These are phyloP conservation scores for Leucoptera coffeella DNA, from an alignment of 2,888 invertebrate species.

Conservation along the genomic window DNA sequence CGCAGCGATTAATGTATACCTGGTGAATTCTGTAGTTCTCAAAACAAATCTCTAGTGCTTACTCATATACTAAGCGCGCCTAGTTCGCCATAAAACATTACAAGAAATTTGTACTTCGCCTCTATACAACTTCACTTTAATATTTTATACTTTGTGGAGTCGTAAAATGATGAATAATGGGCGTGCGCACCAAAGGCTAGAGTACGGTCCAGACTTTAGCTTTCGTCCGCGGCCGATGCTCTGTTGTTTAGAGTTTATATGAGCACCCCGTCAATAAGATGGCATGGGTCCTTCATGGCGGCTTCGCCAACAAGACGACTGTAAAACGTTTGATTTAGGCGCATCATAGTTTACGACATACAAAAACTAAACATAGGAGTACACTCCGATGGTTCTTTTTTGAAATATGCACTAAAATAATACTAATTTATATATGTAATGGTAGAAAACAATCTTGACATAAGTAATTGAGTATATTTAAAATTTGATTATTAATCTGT, in stretches of 20 bases:
- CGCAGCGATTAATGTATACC: constrained; percentile 20
- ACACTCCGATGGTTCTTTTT: too few species aligned
- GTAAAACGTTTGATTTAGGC: too few species aligned
- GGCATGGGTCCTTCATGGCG: constrained; percentile 20
- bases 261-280: too few species aligned
- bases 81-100: constrained; percentile 49
- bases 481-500: too few species aligned
- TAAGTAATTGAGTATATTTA: too few species aligned
- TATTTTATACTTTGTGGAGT: constrained; percentile 43
- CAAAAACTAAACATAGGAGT: too few species aligned
- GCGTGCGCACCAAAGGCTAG: constrained; percentile 45
- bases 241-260: constrained; percentile 41
- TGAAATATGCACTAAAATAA: too few species aligned
- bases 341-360: constrained; percentile 15
- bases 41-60: too few species aligned
- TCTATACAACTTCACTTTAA: constrained; percentile 14
- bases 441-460: too few species aligned
- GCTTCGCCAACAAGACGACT: constrained; percentile 18
- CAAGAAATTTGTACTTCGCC: constrained; percentile 51
- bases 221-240: constrained; percentile 37
- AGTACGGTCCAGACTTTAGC: constrained; percentile 38
- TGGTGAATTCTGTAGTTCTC: too few species aligned
- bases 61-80: too few species aligned
- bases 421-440: too few species aligned
- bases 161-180: constrained; percentile 54